Evolutionary conservation across 2,113 vertebrate species (phyloP).

Genomic region (Seriola aureovittata): DNA sequence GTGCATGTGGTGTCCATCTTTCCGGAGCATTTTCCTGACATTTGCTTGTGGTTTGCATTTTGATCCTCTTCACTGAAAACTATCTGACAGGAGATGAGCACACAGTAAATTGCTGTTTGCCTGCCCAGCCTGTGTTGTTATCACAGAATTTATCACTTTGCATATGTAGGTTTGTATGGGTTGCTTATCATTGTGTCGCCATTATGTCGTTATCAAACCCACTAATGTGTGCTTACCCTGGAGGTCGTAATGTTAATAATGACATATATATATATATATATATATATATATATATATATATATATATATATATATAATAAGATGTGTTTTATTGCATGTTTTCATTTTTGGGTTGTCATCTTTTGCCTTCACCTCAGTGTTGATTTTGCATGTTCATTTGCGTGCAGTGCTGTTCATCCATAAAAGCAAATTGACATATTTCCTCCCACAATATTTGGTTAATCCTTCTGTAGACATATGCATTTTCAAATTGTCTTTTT

Average conservation of each 20-base stretch:
- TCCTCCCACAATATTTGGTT: constrained; percentile 71
- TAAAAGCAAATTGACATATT: constrained; percentile 52
- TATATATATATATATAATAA: too few relatives aligned
- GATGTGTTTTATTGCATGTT: constrained; percentile 1
- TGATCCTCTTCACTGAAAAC: constrained; percentile 21
- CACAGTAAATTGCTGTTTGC: neutral
- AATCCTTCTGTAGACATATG: neutral
- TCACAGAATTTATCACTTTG: neutral
- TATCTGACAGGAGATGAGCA: constrained; percentile 27
- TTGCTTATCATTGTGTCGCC: neutral
- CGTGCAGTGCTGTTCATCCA: constrained; percentile 51
- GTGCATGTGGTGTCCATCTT: constrained; percentile 25
- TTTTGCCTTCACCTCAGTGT: constrained; percentile 44
- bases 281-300: too few relatives aligned
- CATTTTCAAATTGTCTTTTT: constrained; percentile 7
- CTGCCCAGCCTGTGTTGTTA: neutral
- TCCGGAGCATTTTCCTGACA: constrained; percentile 70
- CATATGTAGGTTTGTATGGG: neutral
- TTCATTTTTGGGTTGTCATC: neutral
- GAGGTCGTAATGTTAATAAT: neutral
- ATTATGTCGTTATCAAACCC: neutral
- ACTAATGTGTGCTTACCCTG: neutral
- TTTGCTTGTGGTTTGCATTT: constrained; percentile 75
- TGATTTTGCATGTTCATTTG: constrained; percentile 76
- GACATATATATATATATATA: too few relatives aligned